These are phyloP conservation scores for Papilio glaucus DNA, from an alignment of 1,140 invertebrate genomes.

Conservation along the genomic window DNA sequence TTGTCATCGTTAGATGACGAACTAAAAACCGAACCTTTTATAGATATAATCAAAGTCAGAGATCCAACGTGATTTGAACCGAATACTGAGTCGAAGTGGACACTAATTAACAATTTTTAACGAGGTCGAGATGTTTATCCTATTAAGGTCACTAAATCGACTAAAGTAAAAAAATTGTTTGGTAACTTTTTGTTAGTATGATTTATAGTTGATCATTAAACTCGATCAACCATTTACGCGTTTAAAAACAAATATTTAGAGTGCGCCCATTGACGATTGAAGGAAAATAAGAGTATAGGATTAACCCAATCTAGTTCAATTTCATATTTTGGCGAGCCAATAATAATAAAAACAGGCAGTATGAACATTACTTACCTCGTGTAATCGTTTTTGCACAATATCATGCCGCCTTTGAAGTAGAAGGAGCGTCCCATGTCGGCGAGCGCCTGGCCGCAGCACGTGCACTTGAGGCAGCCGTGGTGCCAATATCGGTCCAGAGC, in stretches of 20 bases:
- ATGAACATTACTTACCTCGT: constrained; percentile 88
- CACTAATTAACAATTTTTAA: constrained; percentile 63
- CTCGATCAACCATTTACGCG: background rate
- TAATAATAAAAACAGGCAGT: constrained; percentile 23
- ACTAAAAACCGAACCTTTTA: constrained; percentile 72
- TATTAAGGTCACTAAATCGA: constrained; percentile 23
- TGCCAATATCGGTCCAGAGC: constrained; percentile 97
- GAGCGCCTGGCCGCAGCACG: constrained; percentile 92
- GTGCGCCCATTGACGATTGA: too few species aligned
- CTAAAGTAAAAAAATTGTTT: background rate
- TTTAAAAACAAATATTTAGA: background rate
- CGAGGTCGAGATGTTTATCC: constrained; percentile 41
- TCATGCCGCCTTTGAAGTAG: constrained; percentile 95
- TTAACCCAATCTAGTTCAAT: too few species aligned
- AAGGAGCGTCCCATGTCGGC: constrained; percentile 95
- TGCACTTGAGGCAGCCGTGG: constrained; percentile 95
- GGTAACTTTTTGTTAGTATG: background rate
- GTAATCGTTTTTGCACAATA: constrained; percentile 97
- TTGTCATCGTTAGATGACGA: constrained; percentile 78
- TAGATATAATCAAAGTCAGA: constrained; percentile 71
- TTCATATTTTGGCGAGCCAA: too few species aligned
- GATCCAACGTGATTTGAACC: constrained; percentile 57
- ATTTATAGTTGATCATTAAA: background rate
- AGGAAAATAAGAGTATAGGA: too few species aligned
- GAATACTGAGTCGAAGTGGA: constrained; percentile 55